These are phyloP conservation scores for Andrena fulva DNA, from an alignment of 2,888 invertebrate genomes.

Conservation along the genomic window DNA sequence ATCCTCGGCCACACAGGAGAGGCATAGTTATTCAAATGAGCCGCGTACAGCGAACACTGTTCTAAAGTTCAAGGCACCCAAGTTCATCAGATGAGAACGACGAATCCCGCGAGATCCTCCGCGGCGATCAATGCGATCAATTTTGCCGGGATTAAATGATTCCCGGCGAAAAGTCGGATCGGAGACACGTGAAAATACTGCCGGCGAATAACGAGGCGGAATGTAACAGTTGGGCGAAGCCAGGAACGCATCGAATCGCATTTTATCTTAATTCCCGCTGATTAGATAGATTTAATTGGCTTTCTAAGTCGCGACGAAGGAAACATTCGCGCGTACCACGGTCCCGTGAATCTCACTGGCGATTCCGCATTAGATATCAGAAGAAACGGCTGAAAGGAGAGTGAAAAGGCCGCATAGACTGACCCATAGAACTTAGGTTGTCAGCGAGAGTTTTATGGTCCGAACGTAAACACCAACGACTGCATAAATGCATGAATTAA, in stretches of 20 bases:
- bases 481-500: constrained; percentile 27
- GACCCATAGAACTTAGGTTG: no score
- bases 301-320: no score
- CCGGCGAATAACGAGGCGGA: neutral
- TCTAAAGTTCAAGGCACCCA: constrained; percentile 35
- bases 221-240: neutral
- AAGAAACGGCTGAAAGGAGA: neutral
- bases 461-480: neutral
- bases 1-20: no score
- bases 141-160: neutral
- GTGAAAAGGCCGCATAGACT: neutral
- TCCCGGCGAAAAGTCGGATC: neutral
- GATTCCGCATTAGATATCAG: no score
- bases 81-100: neutral
- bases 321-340: no score
- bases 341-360: no score
- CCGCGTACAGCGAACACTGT: neutral
- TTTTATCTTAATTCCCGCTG: no score
- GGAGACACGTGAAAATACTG: neutral
- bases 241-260: no score
- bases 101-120: neutral
- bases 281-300: no score
- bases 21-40: neutral
- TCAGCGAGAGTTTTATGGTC: constrained; percentile 27
- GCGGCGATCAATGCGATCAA: neutral